phyloP scores from a whole-genome alignment of 1,140 invertebrate species.

The Heliothis virescens region DNA sequence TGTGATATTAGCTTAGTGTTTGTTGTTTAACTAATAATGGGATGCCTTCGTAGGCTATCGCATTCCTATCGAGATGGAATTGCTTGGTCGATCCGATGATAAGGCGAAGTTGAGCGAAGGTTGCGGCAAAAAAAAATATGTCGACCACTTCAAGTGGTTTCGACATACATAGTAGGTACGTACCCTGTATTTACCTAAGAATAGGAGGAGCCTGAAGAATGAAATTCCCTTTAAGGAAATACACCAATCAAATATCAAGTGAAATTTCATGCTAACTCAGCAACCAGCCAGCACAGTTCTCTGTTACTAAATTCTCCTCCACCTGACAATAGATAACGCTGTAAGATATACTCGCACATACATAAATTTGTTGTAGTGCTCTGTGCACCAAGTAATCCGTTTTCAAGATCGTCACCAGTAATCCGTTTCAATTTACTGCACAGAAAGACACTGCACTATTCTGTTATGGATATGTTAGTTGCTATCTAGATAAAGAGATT shows the following conservation, averaged over 20 bases:
- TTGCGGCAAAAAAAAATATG: no score
- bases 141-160: no score
- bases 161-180: no score
- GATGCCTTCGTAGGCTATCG: not conserved
- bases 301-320: not conserved
- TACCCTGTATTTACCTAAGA: no score
- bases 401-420: constrained; percentile 6
- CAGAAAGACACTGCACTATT: not conserved
- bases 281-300: not conserved
- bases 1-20: constrained; percentile 50
- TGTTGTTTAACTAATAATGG: constrained; percentile 43
- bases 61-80: not conserved
- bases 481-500: not conserved
- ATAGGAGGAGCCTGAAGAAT: no score
- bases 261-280: not conserved
- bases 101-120: no score
- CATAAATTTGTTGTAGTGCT: not conserved
- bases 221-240: no score
- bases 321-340: not conserved
- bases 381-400: constrained; percentile 4
- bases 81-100: not conserved
- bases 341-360: not conserved
- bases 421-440: constrained; percentile 11
- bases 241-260: not conserved
- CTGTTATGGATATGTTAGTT: not conserved